These are phyloP conservation scores for Canis aureus DNA, from an alignment of 2,113 vertebrate species.

Conservation along the genomic window DNA sequence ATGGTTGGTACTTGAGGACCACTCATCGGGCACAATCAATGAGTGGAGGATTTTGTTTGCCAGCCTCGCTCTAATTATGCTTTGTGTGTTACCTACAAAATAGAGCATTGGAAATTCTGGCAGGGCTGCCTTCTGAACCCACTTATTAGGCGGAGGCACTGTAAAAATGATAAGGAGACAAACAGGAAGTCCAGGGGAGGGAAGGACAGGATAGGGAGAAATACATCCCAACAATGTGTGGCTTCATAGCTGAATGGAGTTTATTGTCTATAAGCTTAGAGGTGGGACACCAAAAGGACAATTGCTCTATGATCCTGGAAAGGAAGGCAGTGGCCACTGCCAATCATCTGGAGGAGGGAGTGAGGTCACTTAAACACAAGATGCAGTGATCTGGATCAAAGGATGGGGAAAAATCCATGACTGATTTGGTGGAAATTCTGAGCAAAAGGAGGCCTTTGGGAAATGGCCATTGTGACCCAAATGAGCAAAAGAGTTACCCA, in stretches of 20 bases:
- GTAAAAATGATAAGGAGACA: not conserved
- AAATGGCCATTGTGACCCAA: not conserved
- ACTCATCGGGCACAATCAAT: not conserved
- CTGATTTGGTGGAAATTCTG: not conserved
- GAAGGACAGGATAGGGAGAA: not conserved
- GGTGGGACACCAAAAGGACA: not conserved
- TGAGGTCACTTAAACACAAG: not conserved
- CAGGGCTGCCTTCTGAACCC: not conserved
- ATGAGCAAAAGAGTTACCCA: constrained; percentile 8
- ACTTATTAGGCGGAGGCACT: not conserved
- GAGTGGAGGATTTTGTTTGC: not conserved
- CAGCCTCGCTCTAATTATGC: not conserved
- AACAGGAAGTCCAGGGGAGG: not conserved
- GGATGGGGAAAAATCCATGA: constrained; percentile 30
- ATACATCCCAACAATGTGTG: not conserved
- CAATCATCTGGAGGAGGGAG: constrained; percentile 5
- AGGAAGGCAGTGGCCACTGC: not conserved
- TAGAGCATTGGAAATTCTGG: not conserved
- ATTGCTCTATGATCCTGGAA: not conserved
- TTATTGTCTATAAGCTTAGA: not conserved
- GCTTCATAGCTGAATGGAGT: not conserved
- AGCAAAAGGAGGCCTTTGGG: not conserved
- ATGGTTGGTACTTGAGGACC: not conserved
- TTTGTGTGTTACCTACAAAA: not conserved
- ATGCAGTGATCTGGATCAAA: not conserved